Conservation (phyloP, 2,113 vertebrate species). For the Laticauda laticaudata region DNA sequence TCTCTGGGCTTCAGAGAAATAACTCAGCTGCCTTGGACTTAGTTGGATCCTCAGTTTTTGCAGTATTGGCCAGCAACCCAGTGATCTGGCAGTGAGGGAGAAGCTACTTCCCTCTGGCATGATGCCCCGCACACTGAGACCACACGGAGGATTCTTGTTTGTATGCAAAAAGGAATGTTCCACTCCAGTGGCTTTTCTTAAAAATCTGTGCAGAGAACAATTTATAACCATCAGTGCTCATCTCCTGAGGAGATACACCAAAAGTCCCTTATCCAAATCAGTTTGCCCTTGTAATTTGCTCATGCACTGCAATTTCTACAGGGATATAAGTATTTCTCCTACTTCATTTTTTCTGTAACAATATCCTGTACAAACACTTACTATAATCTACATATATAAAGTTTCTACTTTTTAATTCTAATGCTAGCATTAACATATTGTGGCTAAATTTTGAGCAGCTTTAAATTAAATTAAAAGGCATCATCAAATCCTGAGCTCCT, state of each 20-base stretch:
- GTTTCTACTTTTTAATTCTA: neutral
- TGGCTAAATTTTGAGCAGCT: neutral
- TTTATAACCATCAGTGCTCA: neutral
- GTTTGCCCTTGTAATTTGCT: neutral
- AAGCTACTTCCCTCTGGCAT: conserved; percentile 3
- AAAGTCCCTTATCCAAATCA: neutral
- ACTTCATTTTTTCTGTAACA: neutral
- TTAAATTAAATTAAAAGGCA: neutral
- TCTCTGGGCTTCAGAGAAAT: neutral
- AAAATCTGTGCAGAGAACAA: neutral
- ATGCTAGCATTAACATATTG: neutral
- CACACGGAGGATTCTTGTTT: neutral
- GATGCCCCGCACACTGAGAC: neutral
- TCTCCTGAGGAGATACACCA: neutral
- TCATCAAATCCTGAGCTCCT: neutral
- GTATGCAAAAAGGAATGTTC: conserved; percentile 11
- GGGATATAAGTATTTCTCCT: neutral
- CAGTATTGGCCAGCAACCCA: conserved; percentile 1
- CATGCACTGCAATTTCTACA: neutral
- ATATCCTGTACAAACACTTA: neutral
- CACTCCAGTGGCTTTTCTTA: neutral
- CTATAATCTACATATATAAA: neutral
- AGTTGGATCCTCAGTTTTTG: neutral
- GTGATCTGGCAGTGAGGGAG: conserved; percentile 14
- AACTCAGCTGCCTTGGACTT: neutral